Conservation (phyloP, 2,113 vertebrate species). For the Corynorhinus townsendii region DNA sequence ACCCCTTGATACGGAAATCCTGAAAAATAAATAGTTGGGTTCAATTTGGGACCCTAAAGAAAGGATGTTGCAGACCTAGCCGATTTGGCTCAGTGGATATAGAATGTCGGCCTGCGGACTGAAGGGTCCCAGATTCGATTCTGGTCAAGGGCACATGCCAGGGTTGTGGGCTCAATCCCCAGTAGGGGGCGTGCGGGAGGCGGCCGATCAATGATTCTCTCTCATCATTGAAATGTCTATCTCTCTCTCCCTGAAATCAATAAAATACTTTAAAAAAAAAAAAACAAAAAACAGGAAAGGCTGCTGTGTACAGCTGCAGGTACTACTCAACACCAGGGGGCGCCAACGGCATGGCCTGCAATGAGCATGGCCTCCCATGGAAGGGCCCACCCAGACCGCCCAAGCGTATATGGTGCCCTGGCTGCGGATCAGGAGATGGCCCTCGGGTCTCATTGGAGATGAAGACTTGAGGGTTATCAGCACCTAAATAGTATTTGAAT, state of each 20-base stretch:
- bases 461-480: not conserved
- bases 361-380: not conserved
- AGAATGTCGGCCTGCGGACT: too few species aligned
- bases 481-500: not conserved
- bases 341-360: not conserved
- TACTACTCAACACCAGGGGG: not conserved
- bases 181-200: too few species aligned
- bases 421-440: not conserved
- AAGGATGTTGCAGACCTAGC: not conserved
- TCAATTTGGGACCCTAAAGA: not conserved
- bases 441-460: not conserved
- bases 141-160: too few species aligned
- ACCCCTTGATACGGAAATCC: not conserved
- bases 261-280: too few species aligned
- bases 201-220: too few species aligned
- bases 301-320: not conserved
- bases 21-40: not conserved
- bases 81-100: too few species aligned
- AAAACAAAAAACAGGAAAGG: not conserved
- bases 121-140: too few species aligned
- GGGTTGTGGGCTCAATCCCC: too few species aligned
- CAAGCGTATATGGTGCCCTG: not conserved
- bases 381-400: not conserved
- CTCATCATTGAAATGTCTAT: too few species aligned
- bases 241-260: too few species aligned